Conservation (phyloP, 2,888 invertebrate species). For the Nesidiocoris tenuis region DNA sequence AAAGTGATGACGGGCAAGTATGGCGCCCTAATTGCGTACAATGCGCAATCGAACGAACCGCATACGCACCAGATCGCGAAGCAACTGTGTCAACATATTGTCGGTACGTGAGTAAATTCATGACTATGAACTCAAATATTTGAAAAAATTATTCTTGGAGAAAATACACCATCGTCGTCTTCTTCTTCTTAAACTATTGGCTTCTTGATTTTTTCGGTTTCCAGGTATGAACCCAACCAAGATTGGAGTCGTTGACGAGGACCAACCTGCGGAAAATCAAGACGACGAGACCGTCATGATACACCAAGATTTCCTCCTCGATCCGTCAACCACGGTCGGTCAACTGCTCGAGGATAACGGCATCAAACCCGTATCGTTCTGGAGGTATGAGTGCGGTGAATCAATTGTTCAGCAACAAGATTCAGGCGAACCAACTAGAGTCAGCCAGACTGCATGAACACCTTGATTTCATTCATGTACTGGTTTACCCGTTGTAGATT, state of each 20-base stretch:
- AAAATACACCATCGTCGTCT: background rate
- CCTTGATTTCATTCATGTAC: background rate
- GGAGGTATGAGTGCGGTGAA: conserved; percentile 87
- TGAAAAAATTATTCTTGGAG: no score
- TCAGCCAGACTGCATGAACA: conserved; percentile 26
- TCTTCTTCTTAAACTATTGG: background rate
- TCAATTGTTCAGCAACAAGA: conserved; percentile 47
- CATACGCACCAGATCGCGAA: conserved; percentile 61
- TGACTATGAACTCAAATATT: no score
- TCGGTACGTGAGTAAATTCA: conserved; percentile 62
- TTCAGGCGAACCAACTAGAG: conserved; percentile 33
- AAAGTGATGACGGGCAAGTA: conserved; percentile 66
- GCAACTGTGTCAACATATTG: conserved; percentile 88
- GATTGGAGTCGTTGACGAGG: conserved; percentile 65
- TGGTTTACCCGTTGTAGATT: no score
- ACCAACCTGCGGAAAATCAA: conserved; percentile 53
- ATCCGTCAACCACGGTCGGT: conserved; percentile 71
- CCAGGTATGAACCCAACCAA: conserved; percentile 73
- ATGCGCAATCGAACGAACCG: conserved; percentile 53
- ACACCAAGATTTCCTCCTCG: conserved; percentile 82
- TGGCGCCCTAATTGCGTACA: conserved; percentile 78
- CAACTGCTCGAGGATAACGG: conserved; percentile 49
- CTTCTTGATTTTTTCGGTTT: background rate
- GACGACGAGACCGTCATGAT: conserved; percentile 74
- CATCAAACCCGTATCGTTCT: conserved; percentile 65